Evolutionary conservation across 2,888 invertebrate species (phyloP).

Genomic region (Pandemis cinnamomeana): DNA sequence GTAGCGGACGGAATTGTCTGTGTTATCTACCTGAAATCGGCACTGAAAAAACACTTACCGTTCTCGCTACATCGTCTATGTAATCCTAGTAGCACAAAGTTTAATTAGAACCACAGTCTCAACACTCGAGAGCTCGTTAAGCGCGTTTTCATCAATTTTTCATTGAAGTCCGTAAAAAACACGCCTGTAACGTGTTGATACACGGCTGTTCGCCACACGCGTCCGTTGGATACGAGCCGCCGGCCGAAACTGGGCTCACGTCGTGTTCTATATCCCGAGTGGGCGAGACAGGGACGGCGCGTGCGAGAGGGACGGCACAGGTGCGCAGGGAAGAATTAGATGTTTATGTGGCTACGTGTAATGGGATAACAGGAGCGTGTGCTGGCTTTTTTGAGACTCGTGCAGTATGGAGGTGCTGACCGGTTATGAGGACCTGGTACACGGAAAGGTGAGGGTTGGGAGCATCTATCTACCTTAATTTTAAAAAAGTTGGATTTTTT

Average conservation of each 20-base stretch:
- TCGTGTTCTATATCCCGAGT: constrained; percentile 54
- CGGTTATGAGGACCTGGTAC: constrained; percentile 29
- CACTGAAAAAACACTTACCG: constrained; percentile 68
- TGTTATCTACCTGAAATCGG: constrained; percentile 69
- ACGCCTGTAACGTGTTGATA: constrained; percentile 62
- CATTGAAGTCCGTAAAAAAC: constrained; percentile 73
- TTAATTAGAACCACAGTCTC: constrained; percentile 59
- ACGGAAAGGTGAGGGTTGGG: not conserved
- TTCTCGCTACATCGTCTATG: constrained; percentile 62
- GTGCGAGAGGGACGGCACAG: constrained; percentile 71
- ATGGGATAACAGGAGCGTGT: constrained; percentile 74
- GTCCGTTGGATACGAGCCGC: constrained; percentile 62
- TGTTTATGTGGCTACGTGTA: constrained; percentile 81
- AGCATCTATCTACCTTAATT: no score
- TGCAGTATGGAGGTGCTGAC: constrained; percentile 45
- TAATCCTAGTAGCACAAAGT: constrained; percentile 63
- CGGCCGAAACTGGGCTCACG: constrained; percentile 75
- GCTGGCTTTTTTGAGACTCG: constrained; percentile 69
- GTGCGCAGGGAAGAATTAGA: constrained; percentile 83
- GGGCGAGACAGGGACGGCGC: constrained; percentile 53
- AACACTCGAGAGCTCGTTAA: constrained; percentile 55
- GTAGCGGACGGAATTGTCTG: constrained; percentile 30
- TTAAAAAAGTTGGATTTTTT: no score
- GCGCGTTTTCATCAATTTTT: constrained; percentile 70
- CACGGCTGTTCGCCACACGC: constrained; percentile 49